phyloP scores from a whole-genome alignment of 1,140 invertebrate species.

The Brachionus manjavacas region DNA sequence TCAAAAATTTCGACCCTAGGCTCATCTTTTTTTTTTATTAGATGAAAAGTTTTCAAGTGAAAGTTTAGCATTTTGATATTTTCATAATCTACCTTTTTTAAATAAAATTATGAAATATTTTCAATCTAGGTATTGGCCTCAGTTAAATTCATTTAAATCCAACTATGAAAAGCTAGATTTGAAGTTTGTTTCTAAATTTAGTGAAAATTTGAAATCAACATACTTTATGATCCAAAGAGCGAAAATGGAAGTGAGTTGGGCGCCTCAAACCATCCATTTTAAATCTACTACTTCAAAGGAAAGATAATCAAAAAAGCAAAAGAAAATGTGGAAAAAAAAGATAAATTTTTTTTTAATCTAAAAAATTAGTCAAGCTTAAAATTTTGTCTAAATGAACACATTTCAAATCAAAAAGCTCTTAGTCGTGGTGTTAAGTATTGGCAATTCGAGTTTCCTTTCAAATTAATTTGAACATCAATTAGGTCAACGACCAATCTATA shows the following conservation, averaged over 20 bases:
- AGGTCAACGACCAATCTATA: background rate
- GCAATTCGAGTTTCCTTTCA: background rate
- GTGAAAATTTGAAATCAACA: background rate
- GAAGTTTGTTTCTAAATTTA: background rate
- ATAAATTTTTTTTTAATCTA: background rate
- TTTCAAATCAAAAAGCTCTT: background rate
- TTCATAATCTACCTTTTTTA: background rate
- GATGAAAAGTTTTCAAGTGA: background rate
- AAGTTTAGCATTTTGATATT: background rate
- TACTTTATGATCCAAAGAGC: background rate
- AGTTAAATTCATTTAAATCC: background rate
- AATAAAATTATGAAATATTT: background rate
- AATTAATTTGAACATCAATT: background rate
- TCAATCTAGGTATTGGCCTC: background rate
- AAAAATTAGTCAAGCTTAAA: background rate
- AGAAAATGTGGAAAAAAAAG: background rate
- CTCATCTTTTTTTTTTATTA: background rate
- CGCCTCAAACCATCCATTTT: background rate
- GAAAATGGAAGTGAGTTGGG: background rate
- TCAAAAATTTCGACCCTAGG: background rate
- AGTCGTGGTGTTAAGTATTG: background rate
- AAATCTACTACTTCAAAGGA: background rate
- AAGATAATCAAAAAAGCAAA: background rate
- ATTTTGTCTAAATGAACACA: background rate
- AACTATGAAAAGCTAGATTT: background rate